These are phyloP conservation scores for Heliconius aoede DNA, from an alignment of 2,888 invertebrate species.

Conservation along the genomic window DNA sequence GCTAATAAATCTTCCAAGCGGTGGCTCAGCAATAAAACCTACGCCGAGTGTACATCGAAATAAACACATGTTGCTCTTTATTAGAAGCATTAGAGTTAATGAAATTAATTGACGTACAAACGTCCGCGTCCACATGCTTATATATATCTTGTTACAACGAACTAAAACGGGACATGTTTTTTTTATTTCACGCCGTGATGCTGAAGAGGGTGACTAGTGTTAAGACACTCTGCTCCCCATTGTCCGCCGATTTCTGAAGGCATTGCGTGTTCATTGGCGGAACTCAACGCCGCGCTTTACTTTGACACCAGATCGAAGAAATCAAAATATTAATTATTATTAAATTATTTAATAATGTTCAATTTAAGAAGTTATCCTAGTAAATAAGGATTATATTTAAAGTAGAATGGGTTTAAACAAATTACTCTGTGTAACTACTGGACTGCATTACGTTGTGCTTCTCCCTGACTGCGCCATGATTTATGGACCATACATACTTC, in stretches of 20 bases:
- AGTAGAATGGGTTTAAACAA: slow-evolving; percentile 1
- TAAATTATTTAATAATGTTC: no score
- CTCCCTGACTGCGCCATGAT: slow-evolving; percentile 22
- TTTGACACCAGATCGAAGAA: no score
- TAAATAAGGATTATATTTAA: slow-evolving; percentile 1
- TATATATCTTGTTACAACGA: slow-evolving; percentile 67
- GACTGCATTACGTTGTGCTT: slow-evolving; percentile 21
- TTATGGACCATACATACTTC: slow-evolving; percentile 14
- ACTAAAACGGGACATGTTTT: slow-evolving; percentile 44
- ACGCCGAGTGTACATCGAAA: slow-evolving; percentile 55
- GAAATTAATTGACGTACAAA: slow-evolving; percentile 72
- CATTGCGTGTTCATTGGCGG: no score
- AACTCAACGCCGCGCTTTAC: no score
- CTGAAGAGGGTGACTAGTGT: neutral
- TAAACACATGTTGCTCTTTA: slow-evolving; percentile 67
- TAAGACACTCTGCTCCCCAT: no score
- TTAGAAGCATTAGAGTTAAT: slow-evolving; percentile 67
- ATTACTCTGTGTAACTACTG: slow-evolving; percentile 24
- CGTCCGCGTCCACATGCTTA: slow-evolving; percentile 53
- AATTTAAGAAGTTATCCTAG: neutral
- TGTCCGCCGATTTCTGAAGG: no score
- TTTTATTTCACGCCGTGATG: slow-evolving; percentile 9
- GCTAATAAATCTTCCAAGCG: slow-evolving; percentile 54
- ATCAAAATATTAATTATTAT: no score
- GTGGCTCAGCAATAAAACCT: slow-evolving; percentile 61